Evolutionary conservation across 2,888 invertebrate genomes (phyloP).

Genomic region (Autographa pulchrina): DNA sequence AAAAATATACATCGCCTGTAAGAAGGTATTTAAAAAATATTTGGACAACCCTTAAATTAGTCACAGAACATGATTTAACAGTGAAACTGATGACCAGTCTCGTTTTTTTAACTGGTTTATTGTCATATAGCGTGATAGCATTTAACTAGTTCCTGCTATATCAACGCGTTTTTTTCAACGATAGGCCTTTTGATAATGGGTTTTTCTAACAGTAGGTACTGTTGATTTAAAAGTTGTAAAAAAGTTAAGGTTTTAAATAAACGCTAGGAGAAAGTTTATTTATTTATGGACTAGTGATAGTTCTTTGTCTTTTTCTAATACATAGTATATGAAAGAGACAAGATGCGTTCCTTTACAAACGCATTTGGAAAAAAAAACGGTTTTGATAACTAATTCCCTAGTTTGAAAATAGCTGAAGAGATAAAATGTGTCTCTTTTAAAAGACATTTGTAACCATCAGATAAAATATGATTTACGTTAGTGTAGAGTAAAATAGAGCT

Average conservation of each 20-base stretch:
- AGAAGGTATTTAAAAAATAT: background rate
- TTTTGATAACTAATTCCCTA: too few relatives aligned
- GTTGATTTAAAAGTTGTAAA: background rate
- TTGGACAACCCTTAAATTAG: slow-evolving; percentile 44
- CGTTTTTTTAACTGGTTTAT: slow-evolving; percentile 36
- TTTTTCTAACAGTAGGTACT: background rate
- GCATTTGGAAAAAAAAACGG: too few relatives aligned
- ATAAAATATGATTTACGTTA: background rate
- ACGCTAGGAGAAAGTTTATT: background rate
- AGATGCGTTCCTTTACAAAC: too few relatives aligned
- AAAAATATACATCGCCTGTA: too few relatives aligned
- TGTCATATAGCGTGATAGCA: slow-evolving; percentile 45
- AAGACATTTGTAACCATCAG: background rate
- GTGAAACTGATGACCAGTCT: slow-evolving; percentile 45
- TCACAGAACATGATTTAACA: slow-evolving; percentile 44
- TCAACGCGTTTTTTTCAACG: slow-evolving; percentile 8
- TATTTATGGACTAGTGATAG: background rate
- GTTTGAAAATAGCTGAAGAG: too few relatives aligned
- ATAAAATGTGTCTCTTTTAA: background rate
- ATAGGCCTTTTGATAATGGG: background rate
- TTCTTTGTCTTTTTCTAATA: too few relatives aligned
- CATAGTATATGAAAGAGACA: too few relatives aligned
- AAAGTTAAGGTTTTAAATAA: background rate
- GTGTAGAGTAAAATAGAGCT: background rate
- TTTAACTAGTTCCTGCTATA: slow-evolving; percentile 35